Evolutionary conservation across 2,888 invertebrate genomes (phyloP), one percentile per base, ranked within the genome.

Genomic region (Fissipunctia ypsillon): DNA sequence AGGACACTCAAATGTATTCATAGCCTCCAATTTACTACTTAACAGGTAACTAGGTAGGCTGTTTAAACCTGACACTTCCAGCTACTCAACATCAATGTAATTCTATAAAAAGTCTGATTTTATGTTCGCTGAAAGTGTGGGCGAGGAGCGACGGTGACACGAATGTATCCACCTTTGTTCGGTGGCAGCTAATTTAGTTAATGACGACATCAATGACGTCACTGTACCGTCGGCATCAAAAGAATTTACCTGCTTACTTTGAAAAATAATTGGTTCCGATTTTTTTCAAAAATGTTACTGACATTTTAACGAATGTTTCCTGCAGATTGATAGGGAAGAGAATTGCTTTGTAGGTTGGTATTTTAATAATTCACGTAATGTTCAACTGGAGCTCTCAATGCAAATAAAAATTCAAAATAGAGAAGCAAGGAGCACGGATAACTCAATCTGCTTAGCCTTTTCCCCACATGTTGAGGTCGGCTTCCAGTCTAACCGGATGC

Each of bases 121-220:
- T 45, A 60, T 38, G 74, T 66, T 74, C 60, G n/a, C 38, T 63
- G 38, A 74, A 83, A 85, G 69, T 66, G 80, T 69, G 65, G 83
- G 86, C 66, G 73, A 59, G 78, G 19, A 76, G 52, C 65, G 76
- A 56, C 56, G 45, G 61, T 64, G 52, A 71, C 83, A 82, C 69
- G 66, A 82, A 81, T 71, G 73, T 83, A 78, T 80, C 75, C 57
- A 61, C 81, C 76, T 80, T 80, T 76, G 74, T 75, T 68, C 50
- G 57, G 59, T 66, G 38, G 31, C 65, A 63, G 77, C 73, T 86
- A 76, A 86, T 86, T 83, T 69, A n/a, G 60, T 69, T 85, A 83
- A 84, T 83, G 85, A 83, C 65, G 69, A 76, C 67, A 80, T 75
- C 50, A 59, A 54, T 84, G 78, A 72, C 69, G 73, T 73, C 68